These are phyloP conservation scores for Lanistes nyassanus DNA, from an alignment of 1,140 invertebrate species.

Conservation along the genomic window DNA sequence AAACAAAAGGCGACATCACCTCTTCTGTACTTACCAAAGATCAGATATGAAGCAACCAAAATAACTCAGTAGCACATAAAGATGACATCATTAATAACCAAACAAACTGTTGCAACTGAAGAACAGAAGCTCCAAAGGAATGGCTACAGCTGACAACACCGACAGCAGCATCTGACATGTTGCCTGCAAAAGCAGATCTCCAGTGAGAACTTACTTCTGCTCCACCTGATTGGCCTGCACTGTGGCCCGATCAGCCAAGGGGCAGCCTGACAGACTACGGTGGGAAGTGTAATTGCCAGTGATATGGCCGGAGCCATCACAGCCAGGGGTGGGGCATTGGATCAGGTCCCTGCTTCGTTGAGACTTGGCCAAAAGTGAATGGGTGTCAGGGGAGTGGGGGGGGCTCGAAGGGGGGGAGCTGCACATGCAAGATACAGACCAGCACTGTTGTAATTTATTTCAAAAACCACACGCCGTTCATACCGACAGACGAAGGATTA, in stretches of 20 bases:
- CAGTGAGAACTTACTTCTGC: constrained; percentile 74
- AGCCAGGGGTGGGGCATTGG: constrained; percentile 66
- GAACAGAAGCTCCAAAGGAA: too few relatives aligned
- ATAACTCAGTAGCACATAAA: too few relatives aligned
- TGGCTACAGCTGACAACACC: too few relatives aligned
- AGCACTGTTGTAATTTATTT: not conserved
- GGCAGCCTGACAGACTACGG: constrained; percentile 80
- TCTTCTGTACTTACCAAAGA: too few relatives aligned
- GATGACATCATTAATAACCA: too few relatives aligned
- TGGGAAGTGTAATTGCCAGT: constrained; percentile 84
- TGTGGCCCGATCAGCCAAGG: constrained; percentile 73
- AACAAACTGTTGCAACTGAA: too few relatives aligned
- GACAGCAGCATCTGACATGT: not conserved
- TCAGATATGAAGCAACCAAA: too few relatives aligned
- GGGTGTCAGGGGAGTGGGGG: constrained; percentile 15
- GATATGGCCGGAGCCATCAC: constrained; percentile 68
- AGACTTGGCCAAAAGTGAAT: constrained; percentile 16
- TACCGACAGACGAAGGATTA: too few relatives aligned
- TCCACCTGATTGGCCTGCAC: constrained; percentile 63
- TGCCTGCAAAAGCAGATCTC: not conserved
- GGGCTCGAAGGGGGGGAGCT: constrained; percentile 24
- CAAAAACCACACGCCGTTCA: too few relatives aligned
- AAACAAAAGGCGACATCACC: too few relatives aligned
- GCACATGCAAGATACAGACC: constrained; percentile 13
- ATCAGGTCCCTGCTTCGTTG: constrained; percentile 27